Conservation (phyloP, 2,888 invertebrate species). For the Unio pictorum region DNA sequence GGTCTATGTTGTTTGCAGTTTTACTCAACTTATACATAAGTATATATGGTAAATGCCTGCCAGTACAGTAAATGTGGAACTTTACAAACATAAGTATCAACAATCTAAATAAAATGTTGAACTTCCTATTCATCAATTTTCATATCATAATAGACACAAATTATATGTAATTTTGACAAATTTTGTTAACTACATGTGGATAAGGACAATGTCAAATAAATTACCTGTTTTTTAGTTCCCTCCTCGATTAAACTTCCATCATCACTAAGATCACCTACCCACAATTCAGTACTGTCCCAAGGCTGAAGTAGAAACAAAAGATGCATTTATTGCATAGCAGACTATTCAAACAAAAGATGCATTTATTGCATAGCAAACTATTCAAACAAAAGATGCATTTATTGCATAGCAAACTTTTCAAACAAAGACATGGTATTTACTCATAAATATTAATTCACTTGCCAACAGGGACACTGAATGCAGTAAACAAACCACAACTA, state of each 20-base stretch:
- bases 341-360: neutral
- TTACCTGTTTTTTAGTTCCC: constrained; percentile 51
- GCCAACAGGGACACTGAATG: too few relatives aligned
- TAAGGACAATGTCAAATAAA: neutral
- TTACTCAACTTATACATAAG: neutral
- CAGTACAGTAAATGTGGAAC: too few relatives aligned
- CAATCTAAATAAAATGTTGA: too few relatives aligned
- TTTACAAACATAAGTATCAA: too few relatives aligned
- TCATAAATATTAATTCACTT: too few relatives aligned
- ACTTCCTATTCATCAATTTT: too few relatives aligned
- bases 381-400: constrained; percentile 1
- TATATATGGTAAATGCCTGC: neutral
- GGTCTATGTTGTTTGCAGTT: neutral
- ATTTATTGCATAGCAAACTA: neutral
- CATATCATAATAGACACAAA: neutral
- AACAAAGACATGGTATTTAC: neutral
- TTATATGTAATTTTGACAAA: too few relatives aligned
- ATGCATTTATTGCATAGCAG: neutral
- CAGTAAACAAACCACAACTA: too few relatives aligned
- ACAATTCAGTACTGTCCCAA: constrained; percentile 72
- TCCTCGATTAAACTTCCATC: constrained; percentile 40
- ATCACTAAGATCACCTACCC: constrained; percentile 58
- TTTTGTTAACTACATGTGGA: too few relatives aligned
- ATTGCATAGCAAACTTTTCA: neutral
- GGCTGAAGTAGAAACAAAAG: constrained; percentile 59